Percentiles rank a stretch among this genome's conserved stretches.
phyloP scores from a whole-genome alignment of 2,888 invertebrate species.

The Epirrhoe tristata region DNA sequence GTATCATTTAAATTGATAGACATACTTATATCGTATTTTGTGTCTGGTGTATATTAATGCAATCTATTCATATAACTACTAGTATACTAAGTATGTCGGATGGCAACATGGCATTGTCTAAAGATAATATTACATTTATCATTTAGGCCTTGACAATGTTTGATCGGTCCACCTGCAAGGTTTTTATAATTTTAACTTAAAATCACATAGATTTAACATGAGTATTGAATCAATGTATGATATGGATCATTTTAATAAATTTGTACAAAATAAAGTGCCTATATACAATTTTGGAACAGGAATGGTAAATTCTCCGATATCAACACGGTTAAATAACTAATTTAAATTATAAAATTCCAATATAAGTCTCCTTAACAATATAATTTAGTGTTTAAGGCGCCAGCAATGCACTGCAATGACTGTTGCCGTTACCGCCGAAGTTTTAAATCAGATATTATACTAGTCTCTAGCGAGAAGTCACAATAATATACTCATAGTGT shows the following conservation, averaged over 20 bases:
- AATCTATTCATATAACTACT: not conserved
- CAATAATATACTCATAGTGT: not conserved
- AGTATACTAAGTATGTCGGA: not conserved
- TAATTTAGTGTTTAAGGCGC: constrained; percentile 46
- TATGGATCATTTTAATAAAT: constrained; percentile 36
- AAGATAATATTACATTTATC: not conserved
- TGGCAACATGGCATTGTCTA: not conserved
- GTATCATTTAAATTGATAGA: constrained; percentile 27
- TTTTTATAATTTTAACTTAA: constrained; percentile 6
- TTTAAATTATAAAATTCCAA: constrained; percentile 45
- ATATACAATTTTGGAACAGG: constrained; percentile 42
- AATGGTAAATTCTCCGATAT: constrained; percentile 42
- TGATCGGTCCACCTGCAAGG: constrained; percentile 1
- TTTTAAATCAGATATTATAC: constrained; percentile 9
- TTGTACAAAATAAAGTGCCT: constrained; percentile 38
- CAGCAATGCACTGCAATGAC: constrained; percentile 37
- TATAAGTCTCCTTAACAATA: constrained; percentile 49
- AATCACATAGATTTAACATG: constrained; percentile 17
- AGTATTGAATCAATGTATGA: constrained; percentile 34
- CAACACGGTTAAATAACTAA: constrained; percentile 45
- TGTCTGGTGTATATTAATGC: not conserved
- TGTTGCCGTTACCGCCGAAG: constrained; percentile 6
- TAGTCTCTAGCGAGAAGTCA: not conserved
- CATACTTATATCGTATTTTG: constrained; percentile 2
- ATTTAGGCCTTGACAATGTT: constrained; percentile 14